Conservation (phyloP, 2,797 vertebrate species). For the Paramormyrops hopkinsi region DNA sequence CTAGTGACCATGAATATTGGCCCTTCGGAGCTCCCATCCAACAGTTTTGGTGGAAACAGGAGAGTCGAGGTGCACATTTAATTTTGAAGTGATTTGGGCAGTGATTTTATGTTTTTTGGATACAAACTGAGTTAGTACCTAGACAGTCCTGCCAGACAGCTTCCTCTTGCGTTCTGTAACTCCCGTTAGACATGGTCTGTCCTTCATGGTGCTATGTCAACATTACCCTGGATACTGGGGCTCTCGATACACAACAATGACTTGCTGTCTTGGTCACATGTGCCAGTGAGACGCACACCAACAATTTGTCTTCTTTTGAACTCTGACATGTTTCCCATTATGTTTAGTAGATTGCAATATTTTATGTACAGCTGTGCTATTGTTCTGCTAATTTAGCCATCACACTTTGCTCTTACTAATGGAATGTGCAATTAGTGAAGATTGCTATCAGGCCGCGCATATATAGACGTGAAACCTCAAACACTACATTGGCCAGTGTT, state of each 20-base stretch:
- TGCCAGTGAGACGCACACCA: not conserved
- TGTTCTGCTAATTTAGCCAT: not conserved
- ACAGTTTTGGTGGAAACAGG: not conserved
- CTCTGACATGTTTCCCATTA: not conserved
- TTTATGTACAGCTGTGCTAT: not conserved
- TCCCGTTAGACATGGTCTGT: not conserved
- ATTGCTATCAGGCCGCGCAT: not conserved
- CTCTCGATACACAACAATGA: not conserved
- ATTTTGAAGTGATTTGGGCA: not conserved
- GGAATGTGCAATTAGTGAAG: not conserved
- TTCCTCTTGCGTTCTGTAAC: not conserved
- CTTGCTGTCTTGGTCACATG: not conserved
- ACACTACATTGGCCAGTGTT: not conserved
- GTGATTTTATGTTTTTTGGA: not conserved
- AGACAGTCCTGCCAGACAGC: not conserved
- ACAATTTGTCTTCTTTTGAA: not conserved
- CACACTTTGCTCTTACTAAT: not conserved
- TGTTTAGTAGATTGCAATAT: not conserved
- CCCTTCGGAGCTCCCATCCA: not conserved
- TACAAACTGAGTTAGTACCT: not conserved
- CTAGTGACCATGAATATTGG: not conserved
- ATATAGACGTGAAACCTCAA: not conserved
- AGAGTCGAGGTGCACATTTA: not conserved
- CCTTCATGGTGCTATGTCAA: not conserved
- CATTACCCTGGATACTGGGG: not conserved